phyloP scores from a whole-genome alignment of 2,888 invertebrate species.

The Tridacna crocea region DNA sequence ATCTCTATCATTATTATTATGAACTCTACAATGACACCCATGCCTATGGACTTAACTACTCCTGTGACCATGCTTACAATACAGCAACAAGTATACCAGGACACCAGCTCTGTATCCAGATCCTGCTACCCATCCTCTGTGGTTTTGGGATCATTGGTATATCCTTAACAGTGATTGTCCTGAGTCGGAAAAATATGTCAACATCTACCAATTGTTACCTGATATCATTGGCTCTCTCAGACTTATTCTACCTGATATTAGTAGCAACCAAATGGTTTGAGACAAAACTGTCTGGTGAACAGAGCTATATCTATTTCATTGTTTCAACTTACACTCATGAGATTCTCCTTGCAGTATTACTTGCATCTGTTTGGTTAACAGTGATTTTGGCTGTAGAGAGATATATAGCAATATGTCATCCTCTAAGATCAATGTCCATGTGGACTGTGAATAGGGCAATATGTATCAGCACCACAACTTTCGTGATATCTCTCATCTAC shows the following conservation, averaged over 20 bases:
- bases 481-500: slow-evolving; percentile 68
- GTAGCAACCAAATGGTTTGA: slow-evolving; percentile 65
- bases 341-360: slow-evolving; percentile 69
- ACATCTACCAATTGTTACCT: slow-evolving; percentile 83
- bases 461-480: slow-evolving; percentile 73
- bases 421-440: slow-evolving; percentile 76
- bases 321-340: slow-evolving; percentile 69
- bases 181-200: slow-evolving; percentile 81
- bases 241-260: slow-evolving; percentile 78
- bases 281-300: slow-evolving; percentile 34
- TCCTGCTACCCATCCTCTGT: slow-evolving; percentile 75
- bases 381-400: slow-evolving; percentile 82
- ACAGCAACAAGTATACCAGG: slow-evolving; percentile 18
- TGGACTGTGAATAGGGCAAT: slow-evolving; percentile 78
- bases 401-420: slow-evolving; percentile 83
- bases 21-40: slow-evolving; percentile 17
- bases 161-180: slow-evolving; percentile 79
- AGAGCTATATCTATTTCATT: slow-evolving; percentile 60
- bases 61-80: neutral
- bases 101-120: slow-evolving; percentile 46
- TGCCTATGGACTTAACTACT: slow-evolving; percentile 13
- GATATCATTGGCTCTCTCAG: slow-evolving; percentile 79
- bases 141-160: slow-evolving; percentile 80
- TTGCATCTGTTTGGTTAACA: slow-evolving; percentile 81
- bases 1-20: slow-evolving; percentile 10